phyloP scores from a whole-genome alignment of 1,140 invertebrate genomes.

The Leptinotarsa undecemlineata region DNA sequence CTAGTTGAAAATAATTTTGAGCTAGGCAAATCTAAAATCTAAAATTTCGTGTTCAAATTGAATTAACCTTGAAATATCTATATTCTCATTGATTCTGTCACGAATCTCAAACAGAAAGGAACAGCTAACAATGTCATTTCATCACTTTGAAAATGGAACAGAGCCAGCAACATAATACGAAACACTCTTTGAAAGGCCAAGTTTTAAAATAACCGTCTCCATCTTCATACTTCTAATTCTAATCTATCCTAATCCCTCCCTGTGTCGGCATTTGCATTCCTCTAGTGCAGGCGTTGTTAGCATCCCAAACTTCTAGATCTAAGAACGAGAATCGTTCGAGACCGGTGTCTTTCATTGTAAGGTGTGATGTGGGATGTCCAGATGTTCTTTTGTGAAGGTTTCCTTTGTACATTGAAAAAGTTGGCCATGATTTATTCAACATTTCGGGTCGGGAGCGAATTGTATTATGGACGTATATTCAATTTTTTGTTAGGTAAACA shows the following conservation, averaged over 20 bases:
- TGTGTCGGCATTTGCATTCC: conserved; percentile 1
- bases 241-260: background rate
- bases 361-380: conserved; percentile 32
- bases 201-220: too few species aligned
- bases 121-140: too few species aligned
- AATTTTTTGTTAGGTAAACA: background rate
- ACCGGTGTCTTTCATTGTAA: conserved; percentile 25
- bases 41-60: too few species aligned
- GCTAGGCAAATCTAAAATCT: too few species aligned
- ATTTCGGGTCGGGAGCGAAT: background rate
- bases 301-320: background rate
- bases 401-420: conserved; percentile 11
- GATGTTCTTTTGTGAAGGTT: conserved; percentile 26
- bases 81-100: too few species aligned
- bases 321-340: conserved; percentile 9
- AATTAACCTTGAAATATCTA: too few species aligned
- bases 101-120: too few species aligned
- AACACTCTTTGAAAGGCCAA: too few species aligned
- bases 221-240: background rate
- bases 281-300: background rate
- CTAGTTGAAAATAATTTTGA: too few species aligned
- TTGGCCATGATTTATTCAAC: conserved; percentile 20
- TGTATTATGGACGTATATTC: background rate
- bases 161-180: too few species aligned
- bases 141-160: too few species aligned